Evolutionary conservation across 2,888 invertebrate genomes (phyloP).

Genomic region (Plebejus melissa): DNA sequence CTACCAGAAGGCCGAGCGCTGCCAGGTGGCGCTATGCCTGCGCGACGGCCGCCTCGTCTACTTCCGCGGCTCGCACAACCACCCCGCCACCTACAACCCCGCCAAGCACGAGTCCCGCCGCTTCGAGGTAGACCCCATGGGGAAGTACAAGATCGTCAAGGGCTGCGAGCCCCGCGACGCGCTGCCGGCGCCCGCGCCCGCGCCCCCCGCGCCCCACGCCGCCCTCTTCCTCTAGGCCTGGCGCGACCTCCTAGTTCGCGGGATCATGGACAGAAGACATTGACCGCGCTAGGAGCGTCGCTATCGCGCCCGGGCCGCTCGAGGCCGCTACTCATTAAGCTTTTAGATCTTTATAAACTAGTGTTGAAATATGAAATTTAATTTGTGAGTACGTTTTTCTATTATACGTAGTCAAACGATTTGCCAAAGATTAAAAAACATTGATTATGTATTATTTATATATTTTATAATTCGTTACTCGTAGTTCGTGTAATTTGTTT

Average conservation of each 20-base stretch:
- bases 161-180: conserved; percentile 48
- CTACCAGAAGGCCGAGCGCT: conserved; percentile 72
- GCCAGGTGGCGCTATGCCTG: conserved; percentile 71
- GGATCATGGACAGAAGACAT: conserved; percentile 62
- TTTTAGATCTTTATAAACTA: not conserved
- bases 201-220: conserved; percentile 61
- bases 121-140: conserved; percentile 71
- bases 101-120: conserved; percentile 69
- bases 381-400: conserved; percentile 5
- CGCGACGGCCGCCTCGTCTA: conserved; percentile 72
- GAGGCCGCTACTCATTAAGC: conserved; percentile 14
- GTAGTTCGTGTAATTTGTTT: not conserved
- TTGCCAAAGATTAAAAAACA: conserved; percentile 13
- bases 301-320: conserved; percentile 32
- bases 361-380: not conserved
- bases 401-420: not conserved
- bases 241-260: conserved; percentile 76
- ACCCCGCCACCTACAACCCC: conserved; percentile 68
- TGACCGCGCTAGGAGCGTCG: conserved; percentile 67
- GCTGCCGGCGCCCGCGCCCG: conserved; percentile 44
- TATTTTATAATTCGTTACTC: not conserved
- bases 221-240: conserved; percentile 73
- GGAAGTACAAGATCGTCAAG: conserved; percentile 73
- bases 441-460: not conserved
- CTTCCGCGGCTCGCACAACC: conserved; percentile 70